Base-by-base conservation (phyloP, 2,888 invertebrate genomes). In the Temnothorax ravouxi region DNA sequence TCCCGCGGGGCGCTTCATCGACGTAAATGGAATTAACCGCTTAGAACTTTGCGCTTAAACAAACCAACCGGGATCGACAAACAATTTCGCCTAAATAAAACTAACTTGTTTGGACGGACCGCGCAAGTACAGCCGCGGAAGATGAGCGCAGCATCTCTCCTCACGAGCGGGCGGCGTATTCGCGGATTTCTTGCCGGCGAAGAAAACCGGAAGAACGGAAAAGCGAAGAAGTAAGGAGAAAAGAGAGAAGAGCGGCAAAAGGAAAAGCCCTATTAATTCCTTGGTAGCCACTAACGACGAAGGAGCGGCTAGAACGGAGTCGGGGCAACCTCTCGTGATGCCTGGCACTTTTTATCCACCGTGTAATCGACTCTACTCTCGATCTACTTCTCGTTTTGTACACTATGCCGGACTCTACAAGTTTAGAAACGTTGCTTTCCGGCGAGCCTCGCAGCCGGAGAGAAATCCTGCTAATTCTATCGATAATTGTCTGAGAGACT, bases 21-120 rank as follows among this genome's bases (percentile, higher is more conserved):
- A 84, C 88, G 87, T 86, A 91, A 92, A 91, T 92, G 91, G 88
- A 91, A 92, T 93, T 91, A 92, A 91, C 90, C 88, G 90, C 89
- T 88, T 85, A 89, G 89, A 91, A 91, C 88, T 91, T 87, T 84
- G 88, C 88, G 89, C 91, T 90, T 88, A 91, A 92, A 91, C 90
- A 90, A 91, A 91, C 91, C 88, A 83, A 83, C 86, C 86, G 85
- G 85, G 81, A 84, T 79, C 64, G 69, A 84, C 90, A 90, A 91
- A 91, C 88, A 91, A 88, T 91, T 89, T 87, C 85, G 44, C 56
- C 59, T 77, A 87, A 86, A 90, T 83, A 89, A 85, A 87, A 90
- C 86, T 89, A 88, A 88, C 84, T 77, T 56, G 82, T 50, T 62
- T 11, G 62, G 56, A 50, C n/a, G 50, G 71, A 21, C 47, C 67